Evolutionary conservation across 2,113 vertebrate species (phyloP), one percentile per base, ranked within the genome.

Genomic region (Rhinolophus sinicus): DNA sequence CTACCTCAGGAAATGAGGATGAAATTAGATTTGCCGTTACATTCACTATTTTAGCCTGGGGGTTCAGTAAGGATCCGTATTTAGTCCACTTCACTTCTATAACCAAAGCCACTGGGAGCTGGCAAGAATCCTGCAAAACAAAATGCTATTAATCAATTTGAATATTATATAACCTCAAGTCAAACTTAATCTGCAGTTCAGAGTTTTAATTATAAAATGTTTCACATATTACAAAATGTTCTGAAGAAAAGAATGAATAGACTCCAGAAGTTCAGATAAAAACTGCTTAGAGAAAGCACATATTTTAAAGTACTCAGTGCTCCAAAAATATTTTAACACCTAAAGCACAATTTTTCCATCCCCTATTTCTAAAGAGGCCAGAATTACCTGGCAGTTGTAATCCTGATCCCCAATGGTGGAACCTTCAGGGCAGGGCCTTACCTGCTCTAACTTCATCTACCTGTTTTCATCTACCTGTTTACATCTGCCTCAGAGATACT

Each of bases 31-130:
- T 97, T 92, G 98, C 99, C 26, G 97, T 99, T 28, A 99, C 96
- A 0, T 98, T 99, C 22, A 99, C 98, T 64, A 99, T 99, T 97
- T 98, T 99, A 96, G 99, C 99, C 91, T 99, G 99, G 14, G 99
- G 99, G 94, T 99, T 99, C 95, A 99, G 70, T 76, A 99, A 92
- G 87, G 99, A 99, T 69, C 99, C 99, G 0, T 99, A 99, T 75
- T 99, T 99, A 40, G 99, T 99, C 99, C 99, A 99, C 94, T 98
- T 98, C 94, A 99, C 98, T 98, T 99, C 98, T 64, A 99, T 96
- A 77, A 98, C 98, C 93, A 99, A 98, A 5, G 99, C 99, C 69
- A 99, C 93, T 0, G 99, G 99, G 65, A 99, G 98, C 89, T 98
- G 99, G 98, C 99, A 99, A 2, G 98, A 93, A 77, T 89, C 97